Evolutionary conservation across 2,888 invertebrate species (phyloP).

Genomic region (Hedya salicella): DNA sequence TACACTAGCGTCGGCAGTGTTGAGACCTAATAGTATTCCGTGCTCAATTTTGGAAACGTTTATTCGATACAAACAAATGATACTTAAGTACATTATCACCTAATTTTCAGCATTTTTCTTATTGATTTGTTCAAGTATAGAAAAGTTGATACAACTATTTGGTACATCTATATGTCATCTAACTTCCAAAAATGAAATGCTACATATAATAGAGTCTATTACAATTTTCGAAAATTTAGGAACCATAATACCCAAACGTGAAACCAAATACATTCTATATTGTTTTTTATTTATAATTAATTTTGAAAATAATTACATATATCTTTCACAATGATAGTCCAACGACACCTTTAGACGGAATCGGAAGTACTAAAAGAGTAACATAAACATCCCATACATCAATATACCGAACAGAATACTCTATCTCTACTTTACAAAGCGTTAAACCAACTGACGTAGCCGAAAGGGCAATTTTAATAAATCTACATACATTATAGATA

Average conservation of each 20-base stretch:
- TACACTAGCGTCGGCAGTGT: slow-evolving; percentile 74
- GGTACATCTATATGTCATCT: slow-evolving; percentile 83
- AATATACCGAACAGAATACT: slow-evolving; percentile 73
- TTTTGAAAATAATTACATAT: slow-evolving; percentile 82
- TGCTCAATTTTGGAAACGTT: slow-evolving; percentile 76
- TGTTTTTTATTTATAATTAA: slow-evolving; percentile 75
- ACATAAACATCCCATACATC: slow-evolving; percentile 72
- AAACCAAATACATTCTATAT: slow-evolving; percentile 79
- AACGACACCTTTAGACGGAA: slow-evolving; percentile 81
- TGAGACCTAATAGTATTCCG: slow-evolving; percentile 81
- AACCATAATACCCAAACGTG: slow-evolving; percentile 85
- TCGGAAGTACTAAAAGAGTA: slow-evolving; percentile 77
- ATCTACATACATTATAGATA: slow-evolving; percentile 77
- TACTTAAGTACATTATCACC: slow-evolving; percentile 77
- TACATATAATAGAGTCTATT: slow-evolving; percentile 84
- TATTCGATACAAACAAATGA: slow-evolving; percentile 73
- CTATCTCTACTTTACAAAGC: slow-evolving; percentile 76
- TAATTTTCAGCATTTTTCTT: slow-evolving; percentile 79
- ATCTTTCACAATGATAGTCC: slow-evolving; percentile 75
- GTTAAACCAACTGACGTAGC: slow-evolving; percentile 72
- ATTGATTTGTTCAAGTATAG: slow-evolving; percentile 78
- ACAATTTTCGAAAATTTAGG: slow-evolving; percentile 85
- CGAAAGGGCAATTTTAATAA: slow-evolving; percentile 77
- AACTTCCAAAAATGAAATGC: slow-evolving; percentile 81
- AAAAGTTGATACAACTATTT: slow-evolving; percentile 84